Percentiles rank a stretch among this genome's conserved stretches.
phyloP scores from a whole-genome alignment of 2,113 vertebrate species.

The Oenanthe oenanthe region DNA sequence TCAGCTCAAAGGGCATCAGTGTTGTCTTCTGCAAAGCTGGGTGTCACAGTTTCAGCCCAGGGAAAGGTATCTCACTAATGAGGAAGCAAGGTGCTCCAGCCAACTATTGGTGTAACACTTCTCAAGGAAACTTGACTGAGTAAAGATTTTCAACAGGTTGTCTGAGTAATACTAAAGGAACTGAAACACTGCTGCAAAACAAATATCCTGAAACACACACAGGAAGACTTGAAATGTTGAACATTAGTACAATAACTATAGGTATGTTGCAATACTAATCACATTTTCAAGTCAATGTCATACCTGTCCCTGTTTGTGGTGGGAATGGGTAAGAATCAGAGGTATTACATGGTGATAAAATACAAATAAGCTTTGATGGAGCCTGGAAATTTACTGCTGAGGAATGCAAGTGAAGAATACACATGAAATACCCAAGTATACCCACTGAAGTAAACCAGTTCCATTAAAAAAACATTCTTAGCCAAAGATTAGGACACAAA shows the following conservation, averaged over 20 bases:
- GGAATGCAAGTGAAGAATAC: not conserved
- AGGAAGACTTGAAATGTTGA: not conserved
- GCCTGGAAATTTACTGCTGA: not conserved
- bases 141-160: not conserved
- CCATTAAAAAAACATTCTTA: not conserved
- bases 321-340: not conserved
- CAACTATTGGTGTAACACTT: not conserved
- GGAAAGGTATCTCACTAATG: not conserved
- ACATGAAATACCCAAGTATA: not conserved
- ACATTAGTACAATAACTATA: not conserved
- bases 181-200: not conserved
- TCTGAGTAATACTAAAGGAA: not conserved
- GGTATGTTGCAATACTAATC: not conserved
- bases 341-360: not conserved
- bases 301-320: not conserved
- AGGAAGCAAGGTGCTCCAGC: not conserved
- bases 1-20: not conserved
- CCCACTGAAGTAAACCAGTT: not conserved
- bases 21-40: not conserved
- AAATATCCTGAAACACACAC: not conserved
- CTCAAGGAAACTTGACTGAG: not conserved
- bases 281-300: not conserved
- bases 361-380: not conserved
- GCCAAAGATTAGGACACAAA: not conserved
- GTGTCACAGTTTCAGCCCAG: not conserved